A percentile compares a stretch with the other conserved stretches of the same genome.
phyloP scores from a whole-genome alignment of 2,797 vertebrate genomes.

The Loriculus beryllinus region DNA sequence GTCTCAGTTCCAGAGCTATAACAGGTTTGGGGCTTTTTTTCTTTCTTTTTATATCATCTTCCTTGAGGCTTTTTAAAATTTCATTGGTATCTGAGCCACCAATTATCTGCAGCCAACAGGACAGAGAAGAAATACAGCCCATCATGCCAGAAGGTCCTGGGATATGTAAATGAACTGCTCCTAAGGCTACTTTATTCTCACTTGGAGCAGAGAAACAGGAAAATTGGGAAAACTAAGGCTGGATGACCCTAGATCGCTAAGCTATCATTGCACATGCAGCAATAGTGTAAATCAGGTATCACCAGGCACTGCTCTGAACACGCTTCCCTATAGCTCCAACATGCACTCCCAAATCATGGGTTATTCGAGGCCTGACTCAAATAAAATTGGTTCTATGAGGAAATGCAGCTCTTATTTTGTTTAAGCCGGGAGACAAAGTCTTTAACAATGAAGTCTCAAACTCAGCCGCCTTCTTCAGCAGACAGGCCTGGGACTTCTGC shows the following conservation, averaged over 20 bases:
- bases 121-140: neutral
- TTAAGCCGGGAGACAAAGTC: neutral
- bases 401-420: neutral
- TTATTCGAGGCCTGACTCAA: neutral
- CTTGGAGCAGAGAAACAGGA: neutral
- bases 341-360: accelerated
- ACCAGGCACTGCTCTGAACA: accelerated
- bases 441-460: neutral
- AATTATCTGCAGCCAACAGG: neutral
- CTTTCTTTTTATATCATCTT: neutral
- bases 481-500: neutral
- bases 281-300: neutral
- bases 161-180: neutral
- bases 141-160: neutral
- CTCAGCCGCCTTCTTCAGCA: neutral
- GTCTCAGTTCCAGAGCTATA: neutral
- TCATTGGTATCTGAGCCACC: neutral
- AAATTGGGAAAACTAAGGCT: neutral
- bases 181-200: neutral
- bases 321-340: neutral
- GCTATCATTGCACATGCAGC: neutral
- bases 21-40: neutral
- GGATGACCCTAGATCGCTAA: neutral
- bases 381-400: neutral
- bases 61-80: neutral